These are phyloP conservation scores for Orchestes rusci DNA, from an alignment of 2,888 invertebrate species.

Conservation along the genomic window DNA sequence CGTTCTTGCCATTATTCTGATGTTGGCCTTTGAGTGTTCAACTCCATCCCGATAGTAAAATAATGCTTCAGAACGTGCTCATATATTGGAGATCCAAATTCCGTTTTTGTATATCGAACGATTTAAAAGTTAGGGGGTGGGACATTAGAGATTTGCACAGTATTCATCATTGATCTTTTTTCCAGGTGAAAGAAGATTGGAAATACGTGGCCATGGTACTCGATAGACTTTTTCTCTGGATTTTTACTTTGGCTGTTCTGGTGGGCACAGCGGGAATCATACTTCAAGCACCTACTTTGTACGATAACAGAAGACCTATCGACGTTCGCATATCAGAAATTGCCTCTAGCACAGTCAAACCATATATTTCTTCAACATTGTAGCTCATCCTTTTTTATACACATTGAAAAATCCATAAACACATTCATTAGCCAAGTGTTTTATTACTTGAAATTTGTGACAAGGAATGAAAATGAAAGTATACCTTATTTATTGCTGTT, in stretches of 20 bases:
- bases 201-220: constrained; percentile 98
- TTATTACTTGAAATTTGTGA: neutral
- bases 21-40: too few relatives aligned
- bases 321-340: constrained; percentile 85
- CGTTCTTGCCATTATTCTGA: too few relatives aligned
- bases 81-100: too few relatives aligned
- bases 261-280: constrained; percentile 93
- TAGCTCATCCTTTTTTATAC: constrained; percentile 22
- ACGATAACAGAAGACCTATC: constrained; percentile 84
- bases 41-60: too few relatives aligned
- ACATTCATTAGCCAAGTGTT: too few relatives aligned
- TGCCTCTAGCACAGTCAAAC: constrained; percentile 82
- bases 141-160: too few relatives aligned
- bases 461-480: too few relatives aligned
- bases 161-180: constrained; percentile 12
- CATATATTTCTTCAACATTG: constrained; percentile 51
- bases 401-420: too few relatives aligned
- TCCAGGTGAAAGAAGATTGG: constrained; percentile 94
- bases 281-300: constrained; percentile 88
- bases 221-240: constrained; percentile 94
- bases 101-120: too few relatives aligned
- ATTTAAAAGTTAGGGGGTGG: too few relatives aligned
- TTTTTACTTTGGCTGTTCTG: constrained; percentile 91
- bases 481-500: too few relatives aligned
- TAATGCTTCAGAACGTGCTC: too few relatives aligned